These are phyloP conservation scores for Trematomus bernacchii DNA, from an alignment of 2,797 vertebrate species.

Conservation along the genomic window DNA sequence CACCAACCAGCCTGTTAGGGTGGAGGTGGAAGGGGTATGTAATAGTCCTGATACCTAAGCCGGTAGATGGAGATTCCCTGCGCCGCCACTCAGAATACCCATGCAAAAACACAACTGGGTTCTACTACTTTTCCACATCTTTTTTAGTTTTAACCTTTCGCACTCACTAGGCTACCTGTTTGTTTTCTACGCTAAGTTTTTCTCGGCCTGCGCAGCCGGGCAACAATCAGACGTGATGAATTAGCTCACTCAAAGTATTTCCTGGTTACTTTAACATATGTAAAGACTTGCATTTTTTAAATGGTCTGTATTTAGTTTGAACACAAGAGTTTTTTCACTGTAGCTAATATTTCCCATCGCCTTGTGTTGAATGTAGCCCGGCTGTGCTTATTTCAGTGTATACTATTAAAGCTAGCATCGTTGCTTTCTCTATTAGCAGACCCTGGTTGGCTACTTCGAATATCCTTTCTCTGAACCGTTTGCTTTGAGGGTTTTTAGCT, in stretches of 20 bases:
- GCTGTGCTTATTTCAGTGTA: conserved; percentile 52
- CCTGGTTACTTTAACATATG: background rate
- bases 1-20: background rate
- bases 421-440: conserved; percentile 48
- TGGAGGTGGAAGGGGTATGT: background rate
- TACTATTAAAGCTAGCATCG: conserved; percentile 55
- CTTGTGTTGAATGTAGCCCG: conserved; percentile 54
- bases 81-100: background rate
- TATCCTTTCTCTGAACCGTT: background rate
- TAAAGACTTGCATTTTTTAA: too few relatives aligned
- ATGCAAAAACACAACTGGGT: conserved; percentile 1
- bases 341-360: background rate
- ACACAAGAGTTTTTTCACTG: background rate
- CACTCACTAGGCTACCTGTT: conserved; percentile 10
- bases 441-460: conserved; percentile 27
- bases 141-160: background rate
- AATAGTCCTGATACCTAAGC: background rate
- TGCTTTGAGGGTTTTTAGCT: background rate
- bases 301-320: background rate
- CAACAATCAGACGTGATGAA: conserved; percentile 38
- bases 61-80: background rate
- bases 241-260: background rate
- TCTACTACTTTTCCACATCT: background rate
- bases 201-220: conserved; percentile 43
- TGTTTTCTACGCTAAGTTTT: conserved; percentile 49